Evolutionary conservation across 2,888 invertebrate genomes (phyloP).

Genomic region (Dasysyrphus tricinctus): DNA sequence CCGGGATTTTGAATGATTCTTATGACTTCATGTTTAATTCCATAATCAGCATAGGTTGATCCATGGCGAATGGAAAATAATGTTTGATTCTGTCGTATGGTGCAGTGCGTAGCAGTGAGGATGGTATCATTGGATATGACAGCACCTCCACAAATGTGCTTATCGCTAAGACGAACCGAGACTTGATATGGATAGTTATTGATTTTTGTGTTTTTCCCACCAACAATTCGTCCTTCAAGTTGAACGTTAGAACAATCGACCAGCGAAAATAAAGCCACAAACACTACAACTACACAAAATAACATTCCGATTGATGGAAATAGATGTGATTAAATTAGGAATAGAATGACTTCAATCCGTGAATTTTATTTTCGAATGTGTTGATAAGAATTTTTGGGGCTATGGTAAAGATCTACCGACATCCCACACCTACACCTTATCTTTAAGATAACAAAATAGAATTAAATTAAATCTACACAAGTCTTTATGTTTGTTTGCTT

Average conservation of each 20-base stretch:
- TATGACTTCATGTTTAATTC: neutral
- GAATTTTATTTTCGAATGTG: neutral
- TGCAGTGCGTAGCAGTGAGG: neutral
- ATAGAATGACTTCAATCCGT: neutral
- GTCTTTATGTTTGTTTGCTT: neutral
- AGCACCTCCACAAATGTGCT: neutral
- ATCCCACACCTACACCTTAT: neutral
- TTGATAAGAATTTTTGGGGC: neutral
- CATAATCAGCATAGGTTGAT: neutral
- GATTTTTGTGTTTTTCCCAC: neutral
- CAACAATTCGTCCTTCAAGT: slow-evolving; percentile 3
- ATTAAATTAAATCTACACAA: neutral
- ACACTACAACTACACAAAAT: neutral
- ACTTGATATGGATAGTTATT: neutral
- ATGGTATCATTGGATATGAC: neutral
- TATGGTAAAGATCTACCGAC: neutral
- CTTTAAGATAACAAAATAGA: neutral
- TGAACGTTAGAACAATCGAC: neutral
- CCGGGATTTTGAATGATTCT: neutral
- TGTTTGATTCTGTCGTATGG: neutral
- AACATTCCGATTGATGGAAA: neutral
- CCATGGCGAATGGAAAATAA: neutral
- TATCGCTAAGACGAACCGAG: neutral
- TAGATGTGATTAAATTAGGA: neutral
- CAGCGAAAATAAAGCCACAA: neutral